phyloP scores from a whole-genome alignment of 2,113 vertebrate species.

The Oncorhynchus gorbuscha region DNA sequence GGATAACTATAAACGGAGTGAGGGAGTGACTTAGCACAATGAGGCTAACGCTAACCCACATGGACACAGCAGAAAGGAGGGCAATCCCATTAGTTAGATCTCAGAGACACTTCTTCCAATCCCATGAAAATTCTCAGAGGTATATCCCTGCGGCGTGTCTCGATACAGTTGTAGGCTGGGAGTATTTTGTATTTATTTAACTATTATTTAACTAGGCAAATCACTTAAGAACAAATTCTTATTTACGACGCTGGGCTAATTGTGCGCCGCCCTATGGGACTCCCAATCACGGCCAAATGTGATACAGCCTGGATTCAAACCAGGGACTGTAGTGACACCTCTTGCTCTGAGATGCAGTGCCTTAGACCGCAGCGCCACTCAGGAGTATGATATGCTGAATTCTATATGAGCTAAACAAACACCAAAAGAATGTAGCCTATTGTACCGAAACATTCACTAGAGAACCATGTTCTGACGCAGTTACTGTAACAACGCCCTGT shows the following conservation, averaged over 20 bases:
- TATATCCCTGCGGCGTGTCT: constrained; percentile 14
- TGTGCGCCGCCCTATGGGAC: too few species aligned
- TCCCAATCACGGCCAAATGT: too few species aligned
- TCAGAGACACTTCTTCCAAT: constrained; percentile 37
- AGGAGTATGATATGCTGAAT: neutral
- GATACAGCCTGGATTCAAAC: too few species aligned
- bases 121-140: constrained; percentile 14
- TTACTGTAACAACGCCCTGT: neutral
- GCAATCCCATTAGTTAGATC: constrained; percentile 69
- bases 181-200: neutral
- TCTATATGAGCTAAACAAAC: neutral
- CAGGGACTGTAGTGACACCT: too few species aligned
- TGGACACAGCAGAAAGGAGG: constrained; percentile 58
- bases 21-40: constrained; percentile 46
- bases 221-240: too few species aligned
- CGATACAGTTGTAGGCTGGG: neutral
- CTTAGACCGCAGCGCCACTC: too few species aligned
- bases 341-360: too few species aligned
- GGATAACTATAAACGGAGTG: neutral
- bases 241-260: too few species aligned
- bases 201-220: too few species aligned
- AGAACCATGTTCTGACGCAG: neutral
- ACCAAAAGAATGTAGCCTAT: too few species aligned
- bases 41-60: constrained; percentile 47
- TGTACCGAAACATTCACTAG: neutral